A percentile compares a stretch with the other conserved stretches of the same genome.
Conservation (phyloP, 1,140 invertebrate genomes). For the Trichomalopsis sarcophagae region DNA sequence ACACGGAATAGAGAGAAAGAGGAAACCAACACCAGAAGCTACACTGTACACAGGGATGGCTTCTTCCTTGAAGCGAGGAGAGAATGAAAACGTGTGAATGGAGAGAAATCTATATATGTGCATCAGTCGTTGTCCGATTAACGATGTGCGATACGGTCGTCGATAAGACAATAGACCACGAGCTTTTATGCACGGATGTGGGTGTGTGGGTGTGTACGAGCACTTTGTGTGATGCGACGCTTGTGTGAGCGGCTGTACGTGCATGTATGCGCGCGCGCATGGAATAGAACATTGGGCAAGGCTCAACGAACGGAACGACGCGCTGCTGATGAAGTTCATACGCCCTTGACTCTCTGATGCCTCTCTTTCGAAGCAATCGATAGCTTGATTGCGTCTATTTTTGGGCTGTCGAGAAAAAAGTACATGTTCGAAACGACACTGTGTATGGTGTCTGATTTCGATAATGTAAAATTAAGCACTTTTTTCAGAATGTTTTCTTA, state of each 20-base stretch:
- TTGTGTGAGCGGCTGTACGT: not conserved
- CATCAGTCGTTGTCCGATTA: slow-evolving; percentile 46
- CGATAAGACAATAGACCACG: slow-evolving; percentile 49
- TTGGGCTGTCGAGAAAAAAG: not conserved
- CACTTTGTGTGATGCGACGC: not conserved
- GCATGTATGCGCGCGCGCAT: not conserved
- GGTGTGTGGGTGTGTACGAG: not conserved
- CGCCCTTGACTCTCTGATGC: slow-evolving; percentile 17
- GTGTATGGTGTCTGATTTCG: too few species aligned
- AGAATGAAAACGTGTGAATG: slow-evolving; percentile 28
- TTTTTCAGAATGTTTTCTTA: too few species aligned
- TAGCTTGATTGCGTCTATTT: not conserved
- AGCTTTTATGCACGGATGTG: slow-evolving; percentile 1
- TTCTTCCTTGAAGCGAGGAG: slow-evolving; percentile 16
- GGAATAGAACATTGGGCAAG: slow-evolving; percentile 35
- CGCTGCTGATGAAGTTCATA: slow-evolving; percentile 19
- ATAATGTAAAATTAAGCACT: too few species aligned
- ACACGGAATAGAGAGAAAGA: not conserved
- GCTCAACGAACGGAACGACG: slow-evolving; percentile 23
- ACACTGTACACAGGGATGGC: not conserved
- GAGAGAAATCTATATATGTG: not conserved
- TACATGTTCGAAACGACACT: too few species aligned
- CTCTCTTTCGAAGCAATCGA: not conserved
- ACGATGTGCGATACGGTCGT: slow-evolving; percentile 27
- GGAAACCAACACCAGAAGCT: not conserved